Base-by-base conservation (phyloP, 2,888 invertebrate species). In the Cacoxenus indagator region DNA sequence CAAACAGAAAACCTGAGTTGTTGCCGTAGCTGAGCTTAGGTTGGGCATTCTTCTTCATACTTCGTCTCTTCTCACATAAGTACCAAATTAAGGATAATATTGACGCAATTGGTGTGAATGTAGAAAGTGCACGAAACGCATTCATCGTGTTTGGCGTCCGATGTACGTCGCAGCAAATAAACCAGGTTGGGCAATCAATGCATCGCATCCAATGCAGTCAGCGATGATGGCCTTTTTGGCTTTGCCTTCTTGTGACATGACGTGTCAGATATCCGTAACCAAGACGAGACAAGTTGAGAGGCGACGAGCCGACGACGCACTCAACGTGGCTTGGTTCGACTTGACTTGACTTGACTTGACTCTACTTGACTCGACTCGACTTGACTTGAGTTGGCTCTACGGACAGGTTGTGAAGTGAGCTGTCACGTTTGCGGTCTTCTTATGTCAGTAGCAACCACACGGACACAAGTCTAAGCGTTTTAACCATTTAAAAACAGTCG, bases 71-170 rank as follows among this genome's bases (percentile, higher is more conserved):
- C 51, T 19, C 51, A 22, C 70, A 73, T 55, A 81, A 80, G 82
- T 81, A 83, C 84, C 82, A 83, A 83, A 81, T 83, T 81, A 82
- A 84, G 84, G 74, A 78, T 75, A 82, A 73, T 83, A 83, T 83
- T 78, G 74, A 78, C 71, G 74, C 82, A 80, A 83, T 80, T 83
- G 80, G 70, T 68, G 65, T 68, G 45, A 62, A 29, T 11, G 54
- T 37, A 43, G 29, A 57, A 57, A 66, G 57, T 46, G 62, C 62
- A 24, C 22, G 19, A 51, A 22, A 22, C 22, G 51, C 51, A 22
- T 8, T 11, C 45, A 43, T 17, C n/a, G 22, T 22, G 51, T 51
- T 51, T 51, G 19, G 17, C 51, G 37, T n/a, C n/a, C n/a, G n/a
- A n/a, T n/a, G n/a, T n/a, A 37, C 14, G 8, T 37, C 37, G 14